phyloP scores from a whole-genome alignment of 2,797 vertebrate species.

The Helostoma temminkii region DNA sequence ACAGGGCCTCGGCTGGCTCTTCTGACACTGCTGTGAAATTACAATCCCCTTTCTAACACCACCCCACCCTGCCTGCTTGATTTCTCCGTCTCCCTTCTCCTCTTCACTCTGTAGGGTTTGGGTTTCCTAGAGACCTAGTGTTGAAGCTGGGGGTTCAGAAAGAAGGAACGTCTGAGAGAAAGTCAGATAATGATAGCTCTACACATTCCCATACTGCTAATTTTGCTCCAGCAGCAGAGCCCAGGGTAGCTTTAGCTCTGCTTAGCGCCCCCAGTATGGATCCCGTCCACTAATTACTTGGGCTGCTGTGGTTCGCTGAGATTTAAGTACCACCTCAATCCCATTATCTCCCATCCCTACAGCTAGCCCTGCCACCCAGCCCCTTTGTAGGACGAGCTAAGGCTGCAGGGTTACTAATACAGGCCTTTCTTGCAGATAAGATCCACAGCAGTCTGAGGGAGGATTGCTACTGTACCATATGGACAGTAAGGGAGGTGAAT shows the following conservation, averaged over 20 bases:
- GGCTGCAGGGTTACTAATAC: constrained; percentile 90
- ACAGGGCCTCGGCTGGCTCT: constrained; percentile 88
- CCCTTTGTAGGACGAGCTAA: constrained; percentile 65
- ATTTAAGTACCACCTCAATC: constrained; percentile 97
- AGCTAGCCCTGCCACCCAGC: constrained; percentile 82
- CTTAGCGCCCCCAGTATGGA: constrained; percentile 94
- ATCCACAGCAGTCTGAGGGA: constrained; percentile 39
- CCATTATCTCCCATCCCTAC: constrained; percentile 94
- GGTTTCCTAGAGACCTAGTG: constrained; percentile 30
- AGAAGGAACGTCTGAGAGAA: constrained; percentile 37
- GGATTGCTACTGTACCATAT: constrained; percentile 15
- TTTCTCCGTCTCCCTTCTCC: not conserved
- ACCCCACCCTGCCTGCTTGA: too few relatives aligned
- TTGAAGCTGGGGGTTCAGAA: constrained; percentile 17
- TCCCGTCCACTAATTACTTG: constrained; percentile 96
- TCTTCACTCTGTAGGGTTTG: constrained; percentile 24
- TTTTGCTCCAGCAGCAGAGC: constrained; percentile 83
- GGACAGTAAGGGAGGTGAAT: constrained; percentile 21
- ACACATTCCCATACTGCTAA: constrained; percentile 79
- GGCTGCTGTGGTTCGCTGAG: constrained; percentile 95
- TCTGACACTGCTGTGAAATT: constrained; percentile 89
- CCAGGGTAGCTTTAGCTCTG: constrained; percentile 92
- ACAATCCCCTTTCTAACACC: constrained; percentile 82
- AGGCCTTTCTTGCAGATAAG: constrained; percentile 70
- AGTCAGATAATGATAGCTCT: constrained; percentile 59